Evolutionary conservation across 1,140 invertebrate genomes (phyloP), one percentile per base, ranked within the genome.

Genomic region (Phortica variegata): DNA sequence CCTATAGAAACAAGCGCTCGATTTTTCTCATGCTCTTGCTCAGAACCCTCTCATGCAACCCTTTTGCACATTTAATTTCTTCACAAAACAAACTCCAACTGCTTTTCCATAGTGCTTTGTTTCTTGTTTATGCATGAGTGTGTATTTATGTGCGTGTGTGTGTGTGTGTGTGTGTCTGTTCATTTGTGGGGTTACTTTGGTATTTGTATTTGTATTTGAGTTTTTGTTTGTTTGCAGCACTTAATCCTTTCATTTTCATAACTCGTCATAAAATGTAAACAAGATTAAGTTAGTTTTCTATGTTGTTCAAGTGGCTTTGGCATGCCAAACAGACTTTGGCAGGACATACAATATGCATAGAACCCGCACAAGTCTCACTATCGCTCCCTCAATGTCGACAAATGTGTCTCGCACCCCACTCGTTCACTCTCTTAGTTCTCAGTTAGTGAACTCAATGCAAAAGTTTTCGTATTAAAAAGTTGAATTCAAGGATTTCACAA

Each of bases 401-500:
- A 26, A 6, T 26, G 23, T 26, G 23, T 26, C 5, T 26, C 23
- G 5, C 5, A 6, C 10, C 5, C 10, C 5, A 5, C 23, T 10
- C 5, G 23, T 26, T 10, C 23, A 26, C 5, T 5, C 10, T 26
- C 10, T 6, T 26, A 26, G 10, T 26, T 26, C 23, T 6, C 10
- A 10, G 5, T 10, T 66, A 49, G 60, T 57, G 58, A 68, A 59
- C 56, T 68, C 39, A 36, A 34, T 60, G 48, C 23, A 55, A 66
- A 66, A 66, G 63, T 66, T 66, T 66, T 66, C 65, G 63, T 66
- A 66, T 66, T 66, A 66, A 66, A 66, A 66, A 66, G 63, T 68
- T 66, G 63, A 60, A 68, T 63, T 63, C 68, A 63, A 60, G 63
- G 63, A 66, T 66, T 66, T 66, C 63, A 68, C 63, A 66, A 66